Conservation (phyloP, 1,140 invertebrate genomes). For the Prorops nasuta region DNA sequence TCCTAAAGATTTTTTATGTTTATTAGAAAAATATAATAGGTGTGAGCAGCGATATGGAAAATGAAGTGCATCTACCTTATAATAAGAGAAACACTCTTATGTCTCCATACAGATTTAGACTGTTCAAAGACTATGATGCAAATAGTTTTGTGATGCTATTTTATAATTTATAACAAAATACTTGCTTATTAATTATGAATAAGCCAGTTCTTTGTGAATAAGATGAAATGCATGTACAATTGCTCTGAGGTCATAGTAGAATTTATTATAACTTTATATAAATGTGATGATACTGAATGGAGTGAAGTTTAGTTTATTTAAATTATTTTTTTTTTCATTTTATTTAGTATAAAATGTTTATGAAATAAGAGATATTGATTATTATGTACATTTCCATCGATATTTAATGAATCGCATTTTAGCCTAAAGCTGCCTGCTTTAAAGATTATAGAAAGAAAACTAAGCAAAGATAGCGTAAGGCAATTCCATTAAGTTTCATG, state of each 20-base stretch:
- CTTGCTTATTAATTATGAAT: not conserved
- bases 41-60: constrained; percentile 70
- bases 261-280: not conserved
- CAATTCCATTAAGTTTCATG: not conserved
- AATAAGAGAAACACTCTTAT: constrained; percentile 10
- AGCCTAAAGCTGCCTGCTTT: not conserved
- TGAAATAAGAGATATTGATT: not conserved
- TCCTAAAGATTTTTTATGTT: constrained; percentile 57
- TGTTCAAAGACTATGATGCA: constrained; percentile 17
- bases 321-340: not conserved
- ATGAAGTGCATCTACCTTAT: constrained; percentile 43
- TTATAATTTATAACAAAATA: constrained; percentile 6
- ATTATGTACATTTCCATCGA: not conserved
- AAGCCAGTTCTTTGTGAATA: not conserved
- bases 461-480: not conserved
- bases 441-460: not conserved
- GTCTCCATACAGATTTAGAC: constrained; percentile 3
- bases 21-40: constrained; percentile 62
- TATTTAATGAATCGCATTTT: not conserved
- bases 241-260: too few relatives aligned
- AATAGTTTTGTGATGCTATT: constrained; percentile 17
- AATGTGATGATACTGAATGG: not conserved
- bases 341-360: not conserved
- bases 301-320: not conserved
- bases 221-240: not conserved